Base-by-base conservation (phyloP, 2,113 vertebrate genomes). In the Gavia stellata region DNA sequence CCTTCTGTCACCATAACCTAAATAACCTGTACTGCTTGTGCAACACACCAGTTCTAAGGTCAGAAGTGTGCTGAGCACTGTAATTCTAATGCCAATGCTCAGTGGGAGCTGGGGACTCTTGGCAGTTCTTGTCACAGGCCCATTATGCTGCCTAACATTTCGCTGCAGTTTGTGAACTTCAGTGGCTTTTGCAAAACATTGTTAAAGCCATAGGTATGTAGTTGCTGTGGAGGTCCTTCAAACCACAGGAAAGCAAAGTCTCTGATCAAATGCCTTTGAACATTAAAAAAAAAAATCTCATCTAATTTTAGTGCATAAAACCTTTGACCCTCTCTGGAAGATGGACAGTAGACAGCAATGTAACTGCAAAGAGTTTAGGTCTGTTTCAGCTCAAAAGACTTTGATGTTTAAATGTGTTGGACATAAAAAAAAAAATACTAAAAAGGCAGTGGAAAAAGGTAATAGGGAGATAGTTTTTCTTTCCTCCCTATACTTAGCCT, bases 1-100 rank as follows among this genome's bases (percentile, higher is more conserved):
- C 52, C 49, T 95, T 87, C 93, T 92, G 66, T 86, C 83, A 84
- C 86, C 63, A 61, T 90, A 96, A 94, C 77, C 83, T 80, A 92
- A 90, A 82, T 85, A 95, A 95, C 84, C 92, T 70, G 78, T 73
- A 88, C 79, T 92, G 26, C 93, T 92, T 85, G 87, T 92, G 87
- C 87, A 88, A 83, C 81, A 93, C 71, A 73, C 47, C 0, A 4
- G 50, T 77, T 90, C 91, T 88, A 94, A 90, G 7, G 26, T 97
- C 93, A 95, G 73, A 93, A 88, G 84, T 86, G 50, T 83, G 84
- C 91, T 94, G 93, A 93, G 71, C 88, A 47, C 80, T 74, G 55
- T 78, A 88, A 88, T 92, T 92, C 74, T 81, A 86, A n/a, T 80
- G 96, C 96, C 90, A 93, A 2, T 11, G 84, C 88, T 86, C 81